Base-by-base conservation (phyloP, 2,113 vertebrate genomes). In the Cyanoderma ruficeps region DNA sequence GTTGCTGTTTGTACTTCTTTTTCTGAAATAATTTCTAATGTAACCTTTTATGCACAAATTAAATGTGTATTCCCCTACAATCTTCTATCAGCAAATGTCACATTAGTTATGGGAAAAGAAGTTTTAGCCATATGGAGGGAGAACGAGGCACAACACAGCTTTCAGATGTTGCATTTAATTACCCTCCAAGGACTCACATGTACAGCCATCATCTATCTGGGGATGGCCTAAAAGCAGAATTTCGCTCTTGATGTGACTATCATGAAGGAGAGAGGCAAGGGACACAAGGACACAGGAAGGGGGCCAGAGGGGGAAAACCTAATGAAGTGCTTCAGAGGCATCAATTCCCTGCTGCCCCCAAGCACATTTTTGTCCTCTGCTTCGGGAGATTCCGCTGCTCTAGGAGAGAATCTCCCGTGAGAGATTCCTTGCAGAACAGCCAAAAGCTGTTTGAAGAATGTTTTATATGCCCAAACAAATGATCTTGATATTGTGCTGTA, bases 101-200 rank as follows among this genome's bases (percentile, higher is more conserved):
- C 28, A 67, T 94, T 77, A 68, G 80, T 88, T 88, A 70, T 65
- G 52, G 77, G 61, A 61, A 60, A 65, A 80, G 39, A 82, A 68
- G 72, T 55, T 89, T 72, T 70, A 70, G 49, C 65, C 82, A 71
- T 93, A 81, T 90, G 94, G 91, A 89, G 67, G 41, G 65, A 83
- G 69, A 81, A 77, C 0, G 4, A 53, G 65, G 28, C 60, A 37
- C 86, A 69, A n/a, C 59, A 10, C 44, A 61, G n/a, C 63, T 94
- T 91, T 94, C 63, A 55, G 77, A 53, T 69, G 23, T 46, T 91
- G 49, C 20, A 2, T 91, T 83, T 92, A 59, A 89, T 89, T 94
- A 68, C 70, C 24, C 83, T 89, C 84, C 27, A 49, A 95, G 77
- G 83, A 83, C 46, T 57, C 63, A 84, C 35, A 27, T 53, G 57